A percentile compares a stretch with the other conserved stretches of the same genome.
These are phyloP conservation scores for Tetheella fluctuosa DNA, from an alignment of 2,888 invertebrate genomes.

Conservation along the genomic window DNA sequence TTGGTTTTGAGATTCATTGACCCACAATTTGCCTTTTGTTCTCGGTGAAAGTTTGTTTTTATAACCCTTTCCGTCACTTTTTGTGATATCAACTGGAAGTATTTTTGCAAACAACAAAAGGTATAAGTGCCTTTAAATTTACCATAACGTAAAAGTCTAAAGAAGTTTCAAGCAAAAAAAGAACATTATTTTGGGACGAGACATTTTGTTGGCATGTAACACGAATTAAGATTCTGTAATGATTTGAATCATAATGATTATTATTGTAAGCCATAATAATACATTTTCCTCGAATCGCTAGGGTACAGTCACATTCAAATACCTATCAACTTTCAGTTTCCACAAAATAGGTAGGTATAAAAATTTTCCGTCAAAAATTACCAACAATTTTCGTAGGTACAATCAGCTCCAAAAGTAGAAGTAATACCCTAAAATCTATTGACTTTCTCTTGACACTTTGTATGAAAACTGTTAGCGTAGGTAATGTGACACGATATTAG, in stretches of 20 bases:
- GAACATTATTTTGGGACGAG: constrained; percentile 15
- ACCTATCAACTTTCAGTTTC: neutral
- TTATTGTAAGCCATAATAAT: constrained; percentile 8
- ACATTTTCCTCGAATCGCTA: neutral
- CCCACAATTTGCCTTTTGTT: constrained; percentile 61
- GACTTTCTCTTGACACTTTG: too few species aligned
- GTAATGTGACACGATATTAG: too few species aligned
- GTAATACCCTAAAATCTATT: too few species aligned
- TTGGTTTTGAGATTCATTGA: constrained; percentile 47
- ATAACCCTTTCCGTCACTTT: constrained; percentile 69
- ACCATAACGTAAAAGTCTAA: constrained; percentile 13
- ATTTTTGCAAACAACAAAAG: constrained; percentile 35
- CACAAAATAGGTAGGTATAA: neutral
- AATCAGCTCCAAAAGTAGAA: too few species aligned
- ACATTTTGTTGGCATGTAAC: constrained; percentile 6
- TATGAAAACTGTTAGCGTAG: too few species aligned
- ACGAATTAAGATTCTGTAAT: constrained; percentile 1
- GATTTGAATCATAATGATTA: constrained; percentile 5
- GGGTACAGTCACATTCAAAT: constrained; percentile 5
- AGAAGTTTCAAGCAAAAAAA: neutral
- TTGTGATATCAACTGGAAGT: constrained; percentile 44
- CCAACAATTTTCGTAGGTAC: neutral
- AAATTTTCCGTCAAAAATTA: neutral
- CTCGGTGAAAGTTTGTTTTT: constrained; percentile 67
- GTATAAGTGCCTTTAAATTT: constrained; percentile 26